Evolutionary conservation across 2,797 vertebrate species (phyloP).

Genomic region (Siniperca undulata): DNA sequence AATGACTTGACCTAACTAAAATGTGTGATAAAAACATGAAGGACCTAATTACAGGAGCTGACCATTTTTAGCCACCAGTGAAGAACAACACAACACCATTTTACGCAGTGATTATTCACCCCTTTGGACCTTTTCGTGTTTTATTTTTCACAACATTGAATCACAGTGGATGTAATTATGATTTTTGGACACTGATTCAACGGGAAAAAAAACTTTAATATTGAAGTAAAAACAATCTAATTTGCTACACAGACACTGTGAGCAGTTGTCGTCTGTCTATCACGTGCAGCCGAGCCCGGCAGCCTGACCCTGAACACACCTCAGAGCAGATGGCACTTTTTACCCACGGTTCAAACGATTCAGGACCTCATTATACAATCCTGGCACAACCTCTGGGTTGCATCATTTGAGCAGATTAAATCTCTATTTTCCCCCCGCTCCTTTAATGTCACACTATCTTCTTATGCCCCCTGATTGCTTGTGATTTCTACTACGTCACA

Average conservation of each 20-base stretch:
- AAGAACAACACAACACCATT: neutral
- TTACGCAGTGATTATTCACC: neutral
- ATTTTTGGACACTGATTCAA: conserved; percentile 9
- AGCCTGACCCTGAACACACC: conserved; percentile 62
- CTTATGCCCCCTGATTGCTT: conserved; percentile 62
- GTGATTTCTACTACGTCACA: conserved; percentile 53
- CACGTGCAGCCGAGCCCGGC: conserved; percentile 45
- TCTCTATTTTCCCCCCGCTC: conserved; percentile 31
- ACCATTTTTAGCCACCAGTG: neutral
- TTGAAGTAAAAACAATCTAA: neutral
- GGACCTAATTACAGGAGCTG: neutral
- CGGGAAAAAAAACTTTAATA: neutral
- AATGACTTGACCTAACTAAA: conserved; percentile 16
- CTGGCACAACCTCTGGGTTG: conserved; percentile 70
- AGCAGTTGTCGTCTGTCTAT: conserved; percentile 22
- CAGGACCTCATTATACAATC: conserved; percentile 71
- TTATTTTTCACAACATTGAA: neutral
- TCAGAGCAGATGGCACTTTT: conserved; percentile 76
- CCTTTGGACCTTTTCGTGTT: neutral
- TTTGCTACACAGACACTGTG: conserved; percentile 1
- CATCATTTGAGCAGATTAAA: conserved; percentile 80
- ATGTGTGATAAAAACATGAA: conserved; percentile 24
- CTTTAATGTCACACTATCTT: conserved; percentile 55
- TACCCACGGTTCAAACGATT: conserved; percentile 52
- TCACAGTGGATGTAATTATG: neutral